Evolutionary conservation across 2,113 vertebrate species (phyloP).

Genomic region (Odobenus rosmarus): DNA sequence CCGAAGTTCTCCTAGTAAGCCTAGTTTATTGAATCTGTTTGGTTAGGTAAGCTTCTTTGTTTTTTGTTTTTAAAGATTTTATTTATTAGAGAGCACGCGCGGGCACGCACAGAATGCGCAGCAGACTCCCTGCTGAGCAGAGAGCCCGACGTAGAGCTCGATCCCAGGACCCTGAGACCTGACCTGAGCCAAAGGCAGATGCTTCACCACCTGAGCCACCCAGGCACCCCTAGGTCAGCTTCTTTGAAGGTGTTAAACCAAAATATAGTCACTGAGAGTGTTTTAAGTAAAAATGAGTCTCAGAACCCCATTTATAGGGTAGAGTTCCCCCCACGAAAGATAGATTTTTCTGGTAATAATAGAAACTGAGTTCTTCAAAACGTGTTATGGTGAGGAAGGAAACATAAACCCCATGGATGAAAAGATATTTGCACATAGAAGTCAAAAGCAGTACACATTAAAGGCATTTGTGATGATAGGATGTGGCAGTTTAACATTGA

Average conservation of each 20-base stretch:
- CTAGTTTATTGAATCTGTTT: neutral
- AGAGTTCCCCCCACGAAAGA: neutral
- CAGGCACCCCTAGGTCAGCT: neutral
- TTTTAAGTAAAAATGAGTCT: constrained; percentile 18
- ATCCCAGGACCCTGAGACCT: too few relatives aligned
- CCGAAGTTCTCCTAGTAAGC: neutral
- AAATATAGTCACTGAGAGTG: neutral
- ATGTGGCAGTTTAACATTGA: neutral
- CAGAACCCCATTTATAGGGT: neutral
- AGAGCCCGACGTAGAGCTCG: too few relatives aligned
- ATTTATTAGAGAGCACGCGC: too few relatives aligned
- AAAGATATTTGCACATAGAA: neutral
- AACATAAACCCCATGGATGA: neutral
- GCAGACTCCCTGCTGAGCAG: too few relatives aligned
- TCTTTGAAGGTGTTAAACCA: constrained; percentile 14
- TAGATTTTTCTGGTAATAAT: neutral
- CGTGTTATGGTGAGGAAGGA: neutral
- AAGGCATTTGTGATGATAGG: neutral
- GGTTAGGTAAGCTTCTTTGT: neutral
- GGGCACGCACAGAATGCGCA: too few relatives aligned
- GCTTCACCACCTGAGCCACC: too few relatives aligned
- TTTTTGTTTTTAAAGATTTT: too few relatives aligned
- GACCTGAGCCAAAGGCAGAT: too few relatives aligned
- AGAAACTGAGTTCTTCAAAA: constrained; percentile 13
- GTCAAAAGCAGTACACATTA: neutral